Conservation (phyloP, 2,113 vertebrate genomes). For the Astur gentilis region DNA sequence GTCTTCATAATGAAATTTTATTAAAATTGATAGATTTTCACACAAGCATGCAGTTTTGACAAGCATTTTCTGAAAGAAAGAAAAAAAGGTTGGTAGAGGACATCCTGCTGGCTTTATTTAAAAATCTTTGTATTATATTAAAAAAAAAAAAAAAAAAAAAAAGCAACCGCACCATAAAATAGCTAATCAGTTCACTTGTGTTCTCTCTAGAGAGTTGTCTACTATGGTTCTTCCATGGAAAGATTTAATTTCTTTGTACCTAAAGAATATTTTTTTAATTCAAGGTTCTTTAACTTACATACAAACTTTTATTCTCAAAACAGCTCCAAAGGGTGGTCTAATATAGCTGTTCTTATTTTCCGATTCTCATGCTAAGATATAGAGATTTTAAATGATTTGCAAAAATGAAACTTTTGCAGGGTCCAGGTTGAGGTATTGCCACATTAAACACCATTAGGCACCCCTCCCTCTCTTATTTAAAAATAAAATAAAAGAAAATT, state of each 20-base stretch:
- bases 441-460: background rate
- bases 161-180: background rate
- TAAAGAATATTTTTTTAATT: background rate
- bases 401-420: background rate
- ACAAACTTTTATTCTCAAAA: background rate
- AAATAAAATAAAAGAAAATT: background rate
- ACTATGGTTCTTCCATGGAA: background rate
- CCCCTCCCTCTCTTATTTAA: background rate
- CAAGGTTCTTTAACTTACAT: background rate
- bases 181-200: background rate
- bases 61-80: background rate
- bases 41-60: background rate
- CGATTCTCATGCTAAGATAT: background rate
- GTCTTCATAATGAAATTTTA: slow-evolving; percentile 17
- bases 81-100: background rate
- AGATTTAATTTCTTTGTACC: background rate
- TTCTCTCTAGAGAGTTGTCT: background rate
- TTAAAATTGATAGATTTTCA: slow-evolving; percentile 32
- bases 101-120: background rate
- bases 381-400: background rate
- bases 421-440: background rate
- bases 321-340: background rate
- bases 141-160: background rate
- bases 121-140: background rate
- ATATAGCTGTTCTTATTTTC: background rate